Conservation (phyloP, 2,113 vertebrate species). For the Megaleporinus macrocephalus region DNA sequence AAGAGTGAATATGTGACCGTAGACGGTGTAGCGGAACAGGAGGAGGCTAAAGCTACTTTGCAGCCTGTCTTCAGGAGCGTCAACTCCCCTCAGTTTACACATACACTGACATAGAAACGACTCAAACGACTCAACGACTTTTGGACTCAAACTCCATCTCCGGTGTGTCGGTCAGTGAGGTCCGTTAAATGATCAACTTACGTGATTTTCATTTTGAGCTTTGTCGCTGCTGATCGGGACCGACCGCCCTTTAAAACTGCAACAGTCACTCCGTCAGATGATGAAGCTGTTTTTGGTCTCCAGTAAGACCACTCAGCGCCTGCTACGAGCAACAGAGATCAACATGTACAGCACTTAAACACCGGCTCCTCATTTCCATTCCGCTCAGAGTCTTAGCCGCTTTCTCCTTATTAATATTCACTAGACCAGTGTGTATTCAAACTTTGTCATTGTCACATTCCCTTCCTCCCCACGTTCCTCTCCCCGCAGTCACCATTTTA, state of each 20-base stretch:
- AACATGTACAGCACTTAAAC: neutral
- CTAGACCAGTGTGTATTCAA: neutral
- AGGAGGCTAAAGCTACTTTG: neutral
- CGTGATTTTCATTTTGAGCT: neutral
- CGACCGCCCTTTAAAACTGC: neutral
- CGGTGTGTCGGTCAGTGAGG: too few relatives aligned
- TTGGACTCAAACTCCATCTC: too few relatives aligned
- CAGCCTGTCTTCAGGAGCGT: neutral
- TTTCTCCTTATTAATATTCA: neutral
- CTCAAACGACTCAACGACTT: too few relatives aligned
- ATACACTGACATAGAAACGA: neutral
- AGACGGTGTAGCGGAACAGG: neutral
- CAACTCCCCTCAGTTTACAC: too few relatives aligned
- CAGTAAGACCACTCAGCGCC: neutral
- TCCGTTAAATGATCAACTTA: too few relatives aligned
- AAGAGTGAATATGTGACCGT: neutral
- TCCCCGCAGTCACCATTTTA: neutral
- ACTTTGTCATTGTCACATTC: neutral
- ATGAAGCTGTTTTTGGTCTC: neutral
- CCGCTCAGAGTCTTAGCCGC: neutral
- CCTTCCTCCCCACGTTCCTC: neutral
- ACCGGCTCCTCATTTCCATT: neutral
- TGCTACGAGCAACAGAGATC: conserved; percentile 5
- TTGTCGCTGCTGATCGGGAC: neutral
- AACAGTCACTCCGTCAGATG: neutral